Percentiles rank a stretch among this genome's conserved stretches.
Conservation (phyloP, 2,797 vertebrate species). For the Myotis daubentonii region DNA sequence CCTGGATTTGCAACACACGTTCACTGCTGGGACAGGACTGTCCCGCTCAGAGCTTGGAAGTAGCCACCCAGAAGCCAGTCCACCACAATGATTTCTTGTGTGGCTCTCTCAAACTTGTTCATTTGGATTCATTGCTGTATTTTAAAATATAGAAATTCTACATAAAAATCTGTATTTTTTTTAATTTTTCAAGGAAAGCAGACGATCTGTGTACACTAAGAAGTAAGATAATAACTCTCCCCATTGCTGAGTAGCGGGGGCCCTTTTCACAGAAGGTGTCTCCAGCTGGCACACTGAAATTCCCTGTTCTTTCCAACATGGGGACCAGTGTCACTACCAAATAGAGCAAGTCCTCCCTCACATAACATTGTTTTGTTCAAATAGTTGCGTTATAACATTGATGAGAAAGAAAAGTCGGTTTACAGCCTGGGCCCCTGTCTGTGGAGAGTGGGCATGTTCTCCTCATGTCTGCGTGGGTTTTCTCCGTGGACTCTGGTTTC, state of each 20-base stretch:
- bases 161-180: neutral
- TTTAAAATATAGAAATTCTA: neutral
- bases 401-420: neutral
- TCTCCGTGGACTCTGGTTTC: neutral
- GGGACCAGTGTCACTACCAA: neutral
- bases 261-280: neutral
- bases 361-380: neutral
- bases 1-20: neutral
- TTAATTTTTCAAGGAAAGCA: neutral
- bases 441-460: neutral
- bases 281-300: neutral
- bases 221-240: neutral
- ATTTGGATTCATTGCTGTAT: neutral
- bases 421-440: neutral
- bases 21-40: accelerated
- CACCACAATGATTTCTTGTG: neutral
- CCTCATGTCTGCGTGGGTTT: neutral
- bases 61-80: neutral
- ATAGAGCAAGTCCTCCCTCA: neutral
- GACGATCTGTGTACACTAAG: neutral
- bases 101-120: neutral
- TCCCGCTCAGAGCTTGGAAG: neutral
- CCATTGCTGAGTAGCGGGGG: neutral
- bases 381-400: neutral
- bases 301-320: neutral